Percentiles rank a stretch among this genome's conserved stretches.
phyloP scores from a whole-genome alignment of 2,797 vertebrate genomes.

The Delichon dasypus region DNA sequence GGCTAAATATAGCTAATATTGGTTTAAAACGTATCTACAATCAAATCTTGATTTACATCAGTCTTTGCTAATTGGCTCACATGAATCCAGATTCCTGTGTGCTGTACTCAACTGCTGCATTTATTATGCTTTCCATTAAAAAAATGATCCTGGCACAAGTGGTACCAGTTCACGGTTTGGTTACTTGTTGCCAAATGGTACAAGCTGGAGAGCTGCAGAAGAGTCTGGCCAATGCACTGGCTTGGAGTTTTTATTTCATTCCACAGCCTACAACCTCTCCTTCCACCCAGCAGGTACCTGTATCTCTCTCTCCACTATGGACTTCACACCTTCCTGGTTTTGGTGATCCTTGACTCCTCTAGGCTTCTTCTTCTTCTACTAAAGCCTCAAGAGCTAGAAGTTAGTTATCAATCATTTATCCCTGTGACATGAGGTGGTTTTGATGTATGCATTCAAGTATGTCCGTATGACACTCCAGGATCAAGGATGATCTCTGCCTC shows the following conservation, averaged over 20 bases:
- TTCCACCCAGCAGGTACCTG: neutral
- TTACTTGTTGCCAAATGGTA: neutral
- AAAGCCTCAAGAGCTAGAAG: neutral
- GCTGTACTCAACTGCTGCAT: neutral
- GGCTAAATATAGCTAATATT: neutral
- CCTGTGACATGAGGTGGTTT: neutral
- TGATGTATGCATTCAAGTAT: neutral
- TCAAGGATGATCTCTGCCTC: neutral
- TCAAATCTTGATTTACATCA: neutral
- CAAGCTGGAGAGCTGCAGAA: neutral
- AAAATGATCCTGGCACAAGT: fast-evolving
- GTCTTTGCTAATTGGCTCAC: neutral
- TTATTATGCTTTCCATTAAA: neutral
- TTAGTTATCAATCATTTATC: neutral
- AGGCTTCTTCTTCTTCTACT: neutral
- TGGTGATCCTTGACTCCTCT: neutral
- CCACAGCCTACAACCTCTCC: neutral
- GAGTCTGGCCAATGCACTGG: neutral
- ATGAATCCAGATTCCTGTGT: neutral
- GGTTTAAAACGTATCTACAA: neutral
- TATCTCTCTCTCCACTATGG: neutral
- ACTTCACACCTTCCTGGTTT: neutral
- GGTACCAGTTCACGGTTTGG: neutral
- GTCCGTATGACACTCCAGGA: neutral
- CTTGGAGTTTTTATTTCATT: neutral